Evolutionary conservation across 2,113 vertebrate species (phyloP).

Genomic region (Cervus canadensis): DNA sequence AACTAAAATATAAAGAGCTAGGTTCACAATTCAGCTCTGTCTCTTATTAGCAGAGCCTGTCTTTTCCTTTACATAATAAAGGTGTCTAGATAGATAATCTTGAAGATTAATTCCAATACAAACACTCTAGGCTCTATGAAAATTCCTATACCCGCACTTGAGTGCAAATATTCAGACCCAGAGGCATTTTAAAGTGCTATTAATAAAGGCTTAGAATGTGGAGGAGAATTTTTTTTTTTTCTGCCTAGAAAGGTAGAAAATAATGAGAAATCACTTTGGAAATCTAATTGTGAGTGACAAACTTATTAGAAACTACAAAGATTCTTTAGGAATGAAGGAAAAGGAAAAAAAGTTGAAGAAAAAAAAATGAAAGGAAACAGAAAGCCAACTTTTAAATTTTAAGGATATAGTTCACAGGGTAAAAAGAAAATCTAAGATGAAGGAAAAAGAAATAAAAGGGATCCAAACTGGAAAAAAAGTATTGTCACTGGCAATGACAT

Average conservation of each 20-base stretch:
- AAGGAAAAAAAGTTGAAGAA: neutral
- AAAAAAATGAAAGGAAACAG: neutral
- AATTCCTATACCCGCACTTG: neutral
- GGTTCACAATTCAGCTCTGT: neutral
- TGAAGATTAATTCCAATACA: neutral
- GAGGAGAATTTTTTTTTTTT: neutral
- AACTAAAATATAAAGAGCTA: neutral
- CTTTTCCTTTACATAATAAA: neutral
- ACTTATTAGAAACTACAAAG: neutral
- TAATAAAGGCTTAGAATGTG: neutral
- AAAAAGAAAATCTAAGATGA: neutral
- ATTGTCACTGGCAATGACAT: neutral
- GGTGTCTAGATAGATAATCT: neutral
- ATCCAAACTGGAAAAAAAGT: neutral
- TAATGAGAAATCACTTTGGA: neutral
- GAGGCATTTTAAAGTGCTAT: neutral
- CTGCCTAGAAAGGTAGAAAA: neutral
- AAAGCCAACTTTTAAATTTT: neutral
- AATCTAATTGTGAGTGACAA: neutral
- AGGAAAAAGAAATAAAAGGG: neutral
- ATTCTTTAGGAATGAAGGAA: neutral
- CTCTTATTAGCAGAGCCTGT: neutral
- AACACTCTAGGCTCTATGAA: neutral
- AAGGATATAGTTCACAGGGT: neutral
- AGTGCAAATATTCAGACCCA: neutral